Conservation (phyloP, 1,140 invertebrate genomes). For the Aradophagus sp. region DNA sequence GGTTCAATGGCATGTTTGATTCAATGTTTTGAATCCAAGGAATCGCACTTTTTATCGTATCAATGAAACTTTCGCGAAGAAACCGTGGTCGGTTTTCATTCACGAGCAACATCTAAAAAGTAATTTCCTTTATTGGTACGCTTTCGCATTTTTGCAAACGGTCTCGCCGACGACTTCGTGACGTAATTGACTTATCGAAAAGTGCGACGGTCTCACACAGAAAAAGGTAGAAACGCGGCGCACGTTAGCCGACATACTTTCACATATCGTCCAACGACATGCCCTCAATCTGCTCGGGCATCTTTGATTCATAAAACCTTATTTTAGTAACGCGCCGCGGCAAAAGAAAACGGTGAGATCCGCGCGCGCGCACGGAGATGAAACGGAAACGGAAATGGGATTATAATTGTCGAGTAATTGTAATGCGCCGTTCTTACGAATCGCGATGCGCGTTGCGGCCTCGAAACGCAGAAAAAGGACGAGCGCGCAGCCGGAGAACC, state of each 20-base stretch:
- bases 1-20: too few relatives aligned
- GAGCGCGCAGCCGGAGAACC: conserved; percentile 5
- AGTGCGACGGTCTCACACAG: background rate
- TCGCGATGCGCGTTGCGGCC: conserved; percentile 2
- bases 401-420: conserved; percentile 42
- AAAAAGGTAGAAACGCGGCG: conserved; percentile 10
- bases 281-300: conserved; percentile 29
- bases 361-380: conserved; percentile 25
- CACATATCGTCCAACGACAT: conserved; percentile 30
- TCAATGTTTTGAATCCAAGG: too few relatives aligned
- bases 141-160: too few relatives aligned
- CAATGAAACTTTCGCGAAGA: too few relatives aligned
- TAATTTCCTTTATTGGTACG: too few relatives aligned
- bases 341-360: conserved; percentile 13
- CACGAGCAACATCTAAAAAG: too few relatives aligned
- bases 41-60: too few relatives aligned
- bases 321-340: conserved; percentile 3
- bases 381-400: conserved; percentile 49
- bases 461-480: conserved; percentile 31
- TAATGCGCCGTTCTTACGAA: conserved; percentile 28
- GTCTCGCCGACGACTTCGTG: conserved; percentile 1
- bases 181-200: conserved; percentile 19
- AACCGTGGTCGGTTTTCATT: too few relatives aligned
- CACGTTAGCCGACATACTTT: conserved; percentile 40
- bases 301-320: conserved; percentile 39